phyloP scores from a whole-genome alignment of 2,797 vertebrate species.

The Rhinichthys osculus region DNA sequence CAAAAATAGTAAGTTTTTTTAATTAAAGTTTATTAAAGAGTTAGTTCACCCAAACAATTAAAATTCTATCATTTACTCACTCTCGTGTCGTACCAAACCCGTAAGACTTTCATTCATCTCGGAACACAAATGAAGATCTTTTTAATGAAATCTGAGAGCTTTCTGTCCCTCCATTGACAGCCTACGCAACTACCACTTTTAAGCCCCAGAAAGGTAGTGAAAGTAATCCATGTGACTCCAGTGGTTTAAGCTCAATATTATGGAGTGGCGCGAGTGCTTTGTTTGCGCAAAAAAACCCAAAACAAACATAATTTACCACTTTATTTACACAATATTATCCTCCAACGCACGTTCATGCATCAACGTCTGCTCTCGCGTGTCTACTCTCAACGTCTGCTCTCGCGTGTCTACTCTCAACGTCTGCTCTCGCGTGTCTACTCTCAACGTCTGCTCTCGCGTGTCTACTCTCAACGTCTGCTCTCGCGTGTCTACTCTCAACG shows the following conservation, averaged over 20 bases:
- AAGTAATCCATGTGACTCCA: neutral
- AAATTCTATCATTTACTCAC: neutral
- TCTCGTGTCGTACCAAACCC: too few relatives aligned
- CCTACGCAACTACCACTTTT: neutral
- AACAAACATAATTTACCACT: neutral
- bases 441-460: too few relatives aligned
- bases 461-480: too few relatives aligned
- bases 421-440: too few relatives aligned
- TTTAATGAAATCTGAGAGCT: neutral
- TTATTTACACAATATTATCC: too few relatives aligned
- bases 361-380: too few relatives aligned
- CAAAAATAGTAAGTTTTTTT: neutral
- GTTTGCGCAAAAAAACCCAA: neutral
- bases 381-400: too few relatives aligned
- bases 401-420: too few relatives aligned
- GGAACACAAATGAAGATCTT: too few relatives aligned
- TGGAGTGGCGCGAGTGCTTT: neutral
- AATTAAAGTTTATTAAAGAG: neutral
- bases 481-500: too few relatives aligned
- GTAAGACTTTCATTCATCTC: neutral
- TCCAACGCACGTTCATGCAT: too few relatives aligned
- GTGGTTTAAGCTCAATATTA: neutral
- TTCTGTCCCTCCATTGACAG: neutral
- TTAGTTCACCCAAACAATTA: neutral
- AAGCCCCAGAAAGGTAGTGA: neutral